Evolutionary conservation across 2,797 vertebrate genomes (phyloP), one percentile per base, ranked within the genome.

Genomic region (Acipenser oxyrinchus): DNA sequence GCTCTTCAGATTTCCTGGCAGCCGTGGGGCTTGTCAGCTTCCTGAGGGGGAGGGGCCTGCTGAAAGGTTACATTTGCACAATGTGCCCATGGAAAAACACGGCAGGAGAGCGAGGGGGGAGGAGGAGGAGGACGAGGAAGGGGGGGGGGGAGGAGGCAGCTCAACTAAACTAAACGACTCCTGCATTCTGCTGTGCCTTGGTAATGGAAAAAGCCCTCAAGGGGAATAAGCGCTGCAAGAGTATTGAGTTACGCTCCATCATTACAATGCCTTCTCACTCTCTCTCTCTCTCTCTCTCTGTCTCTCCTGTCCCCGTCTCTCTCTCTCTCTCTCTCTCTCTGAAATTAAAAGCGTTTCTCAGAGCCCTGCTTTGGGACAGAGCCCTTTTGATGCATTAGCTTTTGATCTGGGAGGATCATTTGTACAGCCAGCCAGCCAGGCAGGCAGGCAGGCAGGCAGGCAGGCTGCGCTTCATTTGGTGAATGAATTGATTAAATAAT

Each of bases 61-160:
- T 81, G 84, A 93, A 93, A 94, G 93, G 93, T 93, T 92, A 92
- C 90, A 94, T 93, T 93, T 94, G 91, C 94, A 93, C 91, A 91
- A 89, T 89, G 89, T 85, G 90, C 86, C 85, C 88, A 84, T 86
- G 86, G 89, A 89, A 90, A 86, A 77, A 87, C 83, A 81, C 84
- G 83, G 76, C 37, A 9, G 53, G 55, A 48, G 12, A 57, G 64
- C 48, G 51, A 10, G 59, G 18, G 51, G 64, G 49, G 52, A 53
- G 48, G 8, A 13, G 10, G 51, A 49, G 58, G 57, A 13, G 49
- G 51, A 51, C 50, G 64, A 51, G 68, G 48, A 53, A 64, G 63
- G 61, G 65, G 58, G 67, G 10, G 60, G 12, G 62, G 63, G 63
- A 37, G 62, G 51, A 64, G n/a, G 59, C 64, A 73, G 72, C 73